Evolutionary conservation across 2,113 vertebrate species (phyloP), one percentile per base, ranked within the genome.

Genomic region (Proteles cristata): DNA sequence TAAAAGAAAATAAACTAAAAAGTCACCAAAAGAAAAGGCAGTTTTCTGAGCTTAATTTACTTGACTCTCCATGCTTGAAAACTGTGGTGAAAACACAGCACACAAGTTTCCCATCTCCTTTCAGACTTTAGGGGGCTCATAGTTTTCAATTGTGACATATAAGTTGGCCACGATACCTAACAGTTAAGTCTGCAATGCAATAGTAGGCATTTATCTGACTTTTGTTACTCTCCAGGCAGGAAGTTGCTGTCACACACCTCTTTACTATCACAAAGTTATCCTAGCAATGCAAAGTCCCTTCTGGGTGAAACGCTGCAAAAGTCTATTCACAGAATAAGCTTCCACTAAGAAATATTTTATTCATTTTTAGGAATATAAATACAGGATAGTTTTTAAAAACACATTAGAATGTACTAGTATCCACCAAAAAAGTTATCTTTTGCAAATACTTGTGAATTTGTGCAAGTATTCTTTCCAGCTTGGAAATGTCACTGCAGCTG

Each of bases 401-500:
- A 94, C 97, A 98, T 98, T 98, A 98, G 93, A 96, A 96, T 97
- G 84, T 63, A 97, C 97, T 96, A 93, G 17, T 65, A 96, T 81
- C 97, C 79, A 96, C 96, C 86, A 88, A 95, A 98, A 98, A 98
- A 97, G 87, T 91, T 95, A 93, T 97, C 88, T 97, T 98, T 96
- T 0, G 0, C 96, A 98, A 98, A 98, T 97, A 97, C 96, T 97
- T 98, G 95, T 97, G 93, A 96, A 96, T 98, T 98, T 98, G 86
- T 97, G 77, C 84, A 97, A 98, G 97, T 92, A 96, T 91, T 98
- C 93, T 98, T 90, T 97, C 92, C 94, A 98, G 96, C 95, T 94
- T 98, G 93, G 71, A 98, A 99, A 99, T 98, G 98, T 98, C 98
- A 98, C 94, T 98, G 98, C 97, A 98, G 98, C 98, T 98, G 98